Evolutionary conservation across 2,797 vertebrate genomes (phyloP), one percentile per base, ranked within the genome.

Genomic region (Sphenodon punctatus): DNA sequence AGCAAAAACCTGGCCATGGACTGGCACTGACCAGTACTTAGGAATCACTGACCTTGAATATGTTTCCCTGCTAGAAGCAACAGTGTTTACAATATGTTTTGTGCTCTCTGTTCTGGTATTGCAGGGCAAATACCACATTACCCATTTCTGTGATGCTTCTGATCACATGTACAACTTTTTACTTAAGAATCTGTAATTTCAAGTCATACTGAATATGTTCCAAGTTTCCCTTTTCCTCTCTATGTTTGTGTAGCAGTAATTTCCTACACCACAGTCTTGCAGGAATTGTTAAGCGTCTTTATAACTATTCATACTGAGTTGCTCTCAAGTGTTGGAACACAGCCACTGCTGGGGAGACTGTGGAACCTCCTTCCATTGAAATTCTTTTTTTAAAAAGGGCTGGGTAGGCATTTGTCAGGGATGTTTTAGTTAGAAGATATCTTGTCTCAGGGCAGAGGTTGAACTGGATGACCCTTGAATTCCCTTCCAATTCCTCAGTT

Each of bases 311-410:
- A 56, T 34, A 56, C 34, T 16, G 10, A 20, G 30, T 56, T 34
- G 56, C 48, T 7, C 0, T 7, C 27, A 19, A 0, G 0, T 0
- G 2, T 32, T 6, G 7, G 23, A 13, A 15, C 4, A n/a, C 32
- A 22, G 25, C 17, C n/a, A n/a, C n/a, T n/a, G n/a, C n/a, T n/a
- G n/a, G n/a, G n/a, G n/a, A n/a, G n/a, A n/a, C n/a, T n/a, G n/a
- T n/a, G n/a, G n/a, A n/a, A n/a, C n/a, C n/a, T n/a, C n/a, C n/a
- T n/a, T n/a, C n/a, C n/a, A n/a, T n/a, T n/a, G n/a, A n/a, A n/a
- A n/a, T n/a, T n/a, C n/a, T n/a, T n/a, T n/a, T n/a, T n/a, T n/a
- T n/a, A n/a, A n/a, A n/a, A n/a, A n/a, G n/a, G n/a, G n/a, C n/a
- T n/a, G n/a, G n/a, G n/a, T n/a, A n/a, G n/a, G n/a, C n/a, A n/a